A percentile compares a stretch with the other conserved stretches of the same genome.
phyloP scores from a whole-genome alignment of 2,797 vertebrate species.

The Emydoidea blandingii region DNA sequence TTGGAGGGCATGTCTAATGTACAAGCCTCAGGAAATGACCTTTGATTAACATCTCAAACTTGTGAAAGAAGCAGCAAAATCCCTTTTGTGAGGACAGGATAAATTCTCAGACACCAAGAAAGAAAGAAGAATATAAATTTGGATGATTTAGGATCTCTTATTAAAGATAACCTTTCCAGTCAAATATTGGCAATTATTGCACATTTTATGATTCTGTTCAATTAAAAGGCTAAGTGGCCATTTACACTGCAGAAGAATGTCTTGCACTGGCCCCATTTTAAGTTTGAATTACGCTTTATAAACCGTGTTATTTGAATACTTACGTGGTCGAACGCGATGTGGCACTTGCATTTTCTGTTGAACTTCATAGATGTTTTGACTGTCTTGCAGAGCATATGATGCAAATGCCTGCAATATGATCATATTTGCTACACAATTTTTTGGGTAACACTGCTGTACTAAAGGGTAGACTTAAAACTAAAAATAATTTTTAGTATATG shows the following conservation, averaged over 20 bases:
- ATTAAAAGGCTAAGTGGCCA: neutral
- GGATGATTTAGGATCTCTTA: neutral
- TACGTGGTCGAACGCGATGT: neutral
- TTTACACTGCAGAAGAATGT: neutral
- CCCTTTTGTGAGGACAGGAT: neutral
- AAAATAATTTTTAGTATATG: neutral
- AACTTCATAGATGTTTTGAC: neutral
- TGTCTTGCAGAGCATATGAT: neutral
- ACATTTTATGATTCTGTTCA: neutral
- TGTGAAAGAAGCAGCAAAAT: neutral
- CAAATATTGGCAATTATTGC: neutral
- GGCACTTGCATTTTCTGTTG: neutral
- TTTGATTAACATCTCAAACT: neutral
- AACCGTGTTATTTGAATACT: neutral
- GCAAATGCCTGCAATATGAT: accelerated
- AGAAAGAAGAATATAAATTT: neutral
- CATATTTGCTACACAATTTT: neutral
- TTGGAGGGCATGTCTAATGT: neutral
- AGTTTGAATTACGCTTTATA: neutral
- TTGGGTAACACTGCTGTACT: neutral
- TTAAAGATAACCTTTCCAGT: neutral
- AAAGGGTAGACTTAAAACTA: neutral
- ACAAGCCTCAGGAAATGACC: neutral
- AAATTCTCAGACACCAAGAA: neutral
- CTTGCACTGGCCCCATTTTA: neutral